A percentile compares a stretch with the other conserved stretches of the same genome.
These are phyloP conservation scores for Xenopus petersii DNA, from an alignment of 2,797 vertebrate species.

Conservation along the genomic window DNA sequence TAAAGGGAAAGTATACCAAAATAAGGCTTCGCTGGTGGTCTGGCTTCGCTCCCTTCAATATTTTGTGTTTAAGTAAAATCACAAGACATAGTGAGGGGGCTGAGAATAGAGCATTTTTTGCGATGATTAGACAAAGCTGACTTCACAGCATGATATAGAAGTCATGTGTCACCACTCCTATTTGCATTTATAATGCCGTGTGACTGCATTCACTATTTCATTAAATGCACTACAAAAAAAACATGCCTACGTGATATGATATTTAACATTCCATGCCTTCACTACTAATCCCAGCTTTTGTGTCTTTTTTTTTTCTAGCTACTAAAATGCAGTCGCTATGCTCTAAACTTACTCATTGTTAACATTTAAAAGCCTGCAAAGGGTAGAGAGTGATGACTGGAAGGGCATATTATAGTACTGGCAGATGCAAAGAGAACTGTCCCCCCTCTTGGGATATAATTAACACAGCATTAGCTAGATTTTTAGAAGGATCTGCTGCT, in stretches of 20 bases:
- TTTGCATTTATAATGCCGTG: background rate
- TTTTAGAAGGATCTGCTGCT: no score
- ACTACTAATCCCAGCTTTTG: no score
- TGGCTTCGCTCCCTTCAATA: background rate
- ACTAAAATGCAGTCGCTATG: no score
- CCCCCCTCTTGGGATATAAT: no score
- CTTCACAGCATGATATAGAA: background rate
- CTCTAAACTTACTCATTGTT: no score
- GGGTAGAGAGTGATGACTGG: no score
- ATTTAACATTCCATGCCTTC: background rate
- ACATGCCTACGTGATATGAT: background rate
- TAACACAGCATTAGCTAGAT: no score
- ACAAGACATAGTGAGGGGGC: background rate
- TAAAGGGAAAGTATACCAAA: background rate
- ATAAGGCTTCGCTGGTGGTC: background rate
- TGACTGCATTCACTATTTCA: background rate
- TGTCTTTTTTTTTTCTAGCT: no score
- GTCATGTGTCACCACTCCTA: background rate
- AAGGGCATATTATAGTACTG: no score
- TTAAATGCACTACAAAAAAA: background rate
- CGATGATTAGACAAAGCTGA: background rate
- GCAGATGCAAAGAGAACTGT: no score
- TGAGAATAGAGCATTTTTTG: background rate
- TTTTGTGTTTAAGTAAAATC: background rate
- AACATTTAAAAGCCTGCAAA: no score